Percentiles rank a stretch among this genome's conserved stretches.
Evolutionary conservation across 2,888 invertebrate genomes (phyloP).

Genomic region (Spialia ferax): DNA sequence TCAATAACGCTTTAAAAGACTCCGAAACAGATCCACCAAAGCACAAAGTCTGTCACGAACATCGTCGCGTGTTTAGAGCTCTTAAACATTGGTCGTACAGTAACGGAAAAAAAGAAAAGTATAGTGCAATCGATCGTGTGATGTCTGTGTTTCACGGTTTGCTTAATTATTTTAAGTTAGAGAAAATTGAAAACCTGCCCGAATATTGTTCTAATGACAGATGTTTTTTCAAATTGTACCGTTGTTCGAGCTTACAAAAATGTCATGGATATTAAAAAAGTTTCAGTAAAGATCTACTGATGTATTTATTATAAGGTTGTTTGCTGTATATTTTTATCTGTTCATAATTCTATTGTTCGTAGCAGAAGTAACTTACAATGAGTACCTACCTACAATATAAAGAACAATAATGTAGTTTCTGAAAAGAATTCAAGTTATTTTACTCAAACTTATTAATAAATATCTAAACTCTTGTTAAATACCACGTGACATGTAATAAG

Average conservation of each 20-base stretch:
- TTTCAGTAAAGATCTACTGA: neutral
- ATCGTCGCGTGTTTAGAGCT: slow-evolving; percentile 53
- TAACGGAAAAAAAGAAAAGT: slow-evolving; percentile 5
- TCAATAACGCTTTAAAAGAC: slow-evolving; percentile 50
- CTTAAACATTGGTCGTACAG: slow-evolving; percentile 55
- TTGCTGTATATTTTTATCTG: too few species aligned
- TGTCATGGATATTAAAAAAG: neutral
- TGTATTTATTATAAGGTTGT: neutral
- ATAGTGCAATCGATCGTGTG: slow-evolving; percentile 2
- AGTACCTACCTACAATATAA: too few species aligned
- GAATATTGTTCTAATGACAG: neutral
- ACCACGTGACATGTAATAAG: too few species aligned
- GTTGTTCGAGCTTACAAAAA: slow-evolving; percentile 14
- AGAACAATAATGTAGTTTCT: too few species aligned
- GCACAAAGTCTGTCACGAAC: slow-evolving; percentile 58
- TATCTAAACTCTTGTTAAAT: too few species aligned
- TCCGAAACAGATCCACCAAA: slow-evolving; percentile 52
- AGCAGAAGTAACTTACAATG: too few species aligned
- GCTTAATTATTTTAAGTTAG: slow-evolving; percentile 16
- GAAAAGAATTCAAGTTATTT: too few species aligned
- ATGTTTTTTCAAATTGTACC: slow-evolving; percentile 30
- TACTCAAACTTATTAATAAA: too few species aligned
- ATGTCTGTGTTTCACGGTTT: slow-evolving; percentile 14
- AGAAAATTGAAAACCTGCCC: slow-evolving; percentile 32
- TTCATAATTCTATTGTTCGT: too few species aligned